Evolutionary conservation across 2,113 vertebrate species (phyloP), one percentile per base, ranked within the genome.

Genomic region (Rhizomys pruinosus): DNA sequence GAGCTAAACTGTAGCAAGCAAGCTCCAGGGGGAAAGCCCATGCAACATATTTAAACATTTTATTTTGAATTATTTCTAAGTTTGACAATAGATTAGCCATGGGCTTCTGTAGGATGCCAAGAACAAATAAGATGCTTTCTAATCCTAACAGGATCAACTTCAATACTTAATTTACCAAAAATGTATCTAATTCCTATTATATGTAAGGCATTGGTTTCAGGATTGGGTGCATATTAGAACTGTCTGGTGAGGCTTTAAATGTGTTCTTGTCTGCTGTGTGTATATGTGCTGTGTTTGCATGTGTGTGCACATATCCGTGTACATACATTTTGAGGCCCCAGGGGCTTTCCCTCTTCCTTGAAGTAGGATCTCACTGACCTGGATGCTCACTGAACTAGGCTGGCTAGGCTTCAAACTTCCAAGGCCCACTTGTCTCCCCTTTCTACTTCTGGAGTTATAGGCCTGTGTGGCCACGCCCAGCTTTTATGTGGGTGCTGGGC

Each of bases 21-120:
- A 79, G 74, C n/a, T 76, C 55, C 55, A 55, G 29, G 52, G 52
- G 4, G 27, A 76, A 81, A 16, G 29, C 64, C 52, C 20, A 61
- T 52, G 44, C 25, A 80, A 34, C 68, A 82, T 61, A 69, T 90
- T 90, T 57, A 90, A 47, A 37, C 55, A 84, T n/a, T n/a, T n/a
- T n/a, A n/a, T n/a, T n/a, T n/a, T n/a, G n/a, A n/a, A n/a, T 64
- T 16, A 8, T 23, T 74, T 77, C 66, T 93, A 76, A 64, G 37
- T 82, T 66, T 74, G 37, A 37, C 34, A 82, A 17, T 71, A 84
- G 64, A 57, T 74, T 74, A 80, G 44, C 57, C 74, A 89, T 11
- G 72, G 57, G 77, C 77, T 79, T 93, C 81, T 84, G 4, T 85
- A 88, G 76, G 39, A 81, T 85, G 27, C 76, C 68, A 86, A 37